Evolutionary conservation across 2,113 vertebrate genomes (phyloP).

Genomic region (Proterorhinus semilunaris): DNA sequence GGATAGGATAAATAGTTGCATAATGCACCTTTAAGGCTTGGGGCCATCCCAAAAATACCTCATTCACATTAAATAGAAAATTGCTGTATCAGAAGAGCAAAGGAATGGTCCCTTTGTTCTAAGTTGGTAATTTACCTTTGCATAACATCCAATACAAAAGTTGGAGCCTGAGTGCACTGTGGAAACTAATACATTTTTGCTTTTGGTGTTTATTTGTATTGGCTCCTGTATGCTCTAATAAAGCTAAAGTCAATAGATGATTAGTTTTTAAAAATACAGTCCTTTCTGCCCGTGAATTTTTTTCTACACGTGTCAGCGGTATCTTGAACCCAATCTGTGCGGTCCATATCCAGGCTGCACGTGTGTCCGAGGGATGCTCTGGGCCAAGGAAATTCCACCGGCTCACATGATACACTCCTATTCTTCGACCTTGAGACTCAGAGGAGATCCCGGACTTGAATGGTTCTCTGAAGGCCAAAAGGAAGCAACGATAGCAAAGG

Average conservation of each 20-base stretch:
- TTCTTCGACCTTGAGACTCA: slow-evolving; percentile 13
- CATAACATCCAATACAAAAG: no score
- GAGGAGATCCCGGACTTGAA: slow-evolving; percentile 1
- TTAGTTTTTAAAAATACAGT: not conserved
- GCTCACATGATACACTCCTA: slow-evolving; percentile 54
- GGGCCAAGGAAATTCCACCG: slow-evolving; percentile 63
- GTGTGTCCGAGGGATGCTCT: slow-evolving; percentile 41
- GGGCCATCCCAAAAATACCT: no score
- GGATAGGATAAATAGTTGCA: no score
- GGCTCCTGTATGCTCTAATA: slow-evolving; percentile 10
- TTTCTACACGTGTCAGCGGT: slow-evolving; percentile 15
- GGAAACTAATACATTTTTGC: slow-evolving; percentile 24
- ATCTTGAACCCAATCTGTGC: slow-evolving; percentile 31
- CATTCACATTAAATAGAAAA: no score
- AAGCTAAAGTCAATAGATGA: not conserved
- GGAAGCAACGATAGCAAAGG: slow-evolving; percentile 13
- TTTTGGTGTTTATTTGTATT: slow-evolving; percentile 20
- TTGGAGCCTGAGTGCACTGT: not conserved
- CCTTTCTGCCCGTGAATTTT: slow-evolving; percentile 7
- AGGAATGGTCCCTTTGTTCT: no score
- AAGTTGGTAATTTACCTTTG: no score
- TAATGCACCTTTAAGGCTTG: no score
- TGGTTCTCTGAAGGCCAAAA: slow-evolving; percentile 18
- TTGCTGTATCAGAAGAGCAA: no score
- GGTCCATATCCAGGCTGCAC: slow-evolving; percentile 42